Evolutionary conservation across 1,140 invertebrate genomes (phyloP), one percentile per base, ranked within the genome.

Genomic region (Acromyrmex heyeri): DNA sequence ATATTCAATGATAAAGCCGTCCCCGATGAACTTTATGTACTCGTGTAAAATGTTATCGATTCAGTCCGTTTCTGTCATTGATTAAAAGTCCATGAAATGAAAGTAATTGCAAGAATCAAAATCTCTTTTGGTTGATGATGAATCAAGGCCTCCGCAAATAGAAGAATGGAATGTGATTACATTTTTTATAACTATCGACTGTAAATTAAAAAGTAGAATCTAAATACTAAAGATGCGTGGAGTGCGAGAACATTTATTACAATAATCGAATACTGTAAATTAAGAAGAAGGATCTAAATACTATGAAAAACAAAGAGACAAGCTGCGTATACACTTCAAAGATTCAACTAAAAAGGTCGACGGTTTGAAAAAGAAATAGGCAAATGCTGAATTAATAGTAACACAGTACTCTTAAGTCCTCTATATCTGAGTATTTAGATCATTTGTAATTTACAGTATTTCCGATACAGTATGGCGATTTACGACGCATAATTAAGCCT

Each of bases 191-290:
- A 53, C 18, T 10, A 38, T 61, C 21, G 55, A 34, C 44, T 67
- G 5, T 69, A 79, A 69, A 79, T 79, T 34, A 24, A 34, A 79
- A 67, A 50, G 44, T 38, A 79, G 27, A 24, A 79, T 67, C 44
- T 24, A 79, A 34, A 14, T 21, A 21, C 12, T 44, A 30, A 8
- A 44, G 53, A 76, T 55, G 59, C n/a, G 38, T 57, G 53, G 30
- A 57, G 62, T 76, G 55, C 21, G 73, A 27, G 16, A 78, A 65
- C 10, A 16, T 24, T 77, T 77, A 62, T 77, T 65, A 65, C 61
- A 27, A 67, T 10, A 7, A 53, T 48, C 16, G 57, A 79, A 67
- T 53, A 67, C n/a, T 53, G n/a, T 79, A 53, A 79, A 79, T 79
- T 34, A 34, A 38, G 55, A 53, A 34, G 62, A 8, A 79, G n/a